Conservation (phyloP, 2,888 invertebrate genomes). For the Acanthopleura granulata region DNA sequence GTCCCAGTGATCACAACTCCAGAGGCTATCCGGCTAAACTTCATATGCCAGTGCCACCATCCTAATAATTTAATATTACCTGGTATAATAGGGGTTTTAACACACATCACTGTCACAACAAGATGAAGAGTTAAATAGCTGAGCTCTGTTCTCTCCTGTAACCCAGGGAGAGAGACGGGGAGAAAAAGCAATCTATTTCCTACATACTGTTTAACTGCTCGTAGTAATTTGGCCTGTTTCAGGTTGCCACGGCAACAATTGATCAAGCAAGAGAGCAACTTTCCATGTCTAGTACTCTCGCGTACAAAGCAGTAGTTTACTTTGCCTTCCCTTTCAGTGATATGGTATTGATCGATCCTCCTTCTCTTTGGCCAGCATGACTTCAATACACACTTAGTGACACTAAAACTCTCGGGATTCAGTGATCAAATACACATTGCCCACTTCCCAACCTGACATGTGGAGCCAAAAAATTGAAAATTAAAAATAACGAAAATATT, state of each 20-base stretch:
- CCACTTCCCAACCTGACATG: not conserved
- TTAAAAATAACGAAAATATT: no score
- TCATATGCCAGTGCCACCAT: no score
- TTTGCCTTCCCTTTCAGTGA: conserved; percentile 4
- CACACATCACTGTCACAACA: no score
- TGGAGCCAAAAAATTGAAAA: no score
- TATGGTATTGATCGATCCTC: not conserved
- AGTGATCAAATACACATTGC: not conserved
- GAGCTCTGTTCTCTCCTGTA: no score
- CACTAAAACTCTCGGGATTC: not conserved
- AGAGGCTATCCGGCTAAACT: no score
- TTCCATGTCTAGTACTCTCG: not conserved
- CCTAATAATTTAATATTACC: no score
- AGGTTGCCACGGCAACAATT: conserved; percentile 6
- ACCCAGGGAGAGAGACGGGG: no score
- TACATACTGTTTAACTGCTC: not conserved
- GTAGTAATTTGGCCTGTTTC: not conserved
- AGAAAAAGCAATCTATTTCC: not conserved
- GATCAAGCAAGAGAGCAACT: not conserved
- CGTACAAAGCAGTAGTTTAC: conserved; percentile 5
- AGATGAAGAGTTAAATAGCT: no score
- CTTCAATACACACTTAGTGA: not conserved
- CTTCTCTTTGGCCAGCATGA: not conserved
- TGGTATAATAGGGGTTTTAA: no score
- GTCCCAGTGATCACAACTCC: no score